Evolutionary conservation across 2,888 invertebrate species (phyloP).

Genomic region (Macrosoma leucophasiata): DNA sequence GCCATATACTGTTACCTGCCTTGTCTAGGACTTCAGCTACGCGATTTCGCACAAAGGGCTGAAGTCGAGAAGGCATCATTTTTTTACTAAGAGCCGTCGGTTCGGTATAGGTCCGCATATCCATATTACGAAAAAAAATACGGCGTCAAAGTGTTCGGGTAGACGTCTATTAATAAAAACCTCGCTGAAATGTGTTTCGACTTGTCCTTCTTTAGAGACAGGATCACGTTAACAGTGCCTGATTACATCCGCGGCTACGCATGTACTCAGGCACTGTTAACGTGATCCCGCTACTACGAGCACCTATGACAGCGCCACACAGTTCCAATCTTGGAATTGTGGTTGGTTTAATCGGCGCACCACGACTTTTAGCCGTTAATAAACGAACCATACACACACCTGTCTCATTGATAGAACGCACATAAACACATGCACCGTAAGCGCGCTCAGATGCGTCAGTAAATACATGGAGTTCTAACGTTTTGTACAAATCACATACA

Average conservation of each 20-base stretch:
- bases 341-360: constrained; percentile 27
- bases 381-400: constrained; percentile 18
- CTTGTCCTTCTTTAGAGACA: constrained; percentile 15
- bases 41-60: constrained; percentile 9
- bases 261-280: no score
- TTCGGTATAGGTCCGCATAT: no score
- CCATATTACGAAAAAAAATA: no score
- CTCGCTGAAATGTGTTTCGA: no score
- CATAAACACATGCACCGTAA: constrained; percentile 30
- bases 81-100: no score
- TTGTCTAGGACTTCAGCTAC: constrained; percentile 9
- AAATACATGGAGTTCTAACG: constrained; percentile 28
- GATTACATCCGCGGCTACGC: no score
- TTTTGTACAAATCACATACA: constrained; percentile 16
- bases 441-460: constrained; percentile 30
- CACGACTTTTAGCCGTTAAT: constrained; percentile 28
- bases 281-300: constrained; percentile 23
- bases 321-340: constrained; percentile 33
- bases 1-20: constrained; percentile 6
- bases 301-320: constrained; percentile 29
- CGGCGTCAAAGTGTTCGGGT: no score
- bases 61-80: constrained; percentile 9
- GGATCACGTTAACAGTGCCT: constrained; percentile 26
- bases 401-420: constrained; percentile 16
- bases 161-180: no score